Evolutionary conservation across 2,113 vertebrate genomes (phyloP), one percentile per base, ranked within the genome.

Genomic region (Epinephelus moara): DNA sequence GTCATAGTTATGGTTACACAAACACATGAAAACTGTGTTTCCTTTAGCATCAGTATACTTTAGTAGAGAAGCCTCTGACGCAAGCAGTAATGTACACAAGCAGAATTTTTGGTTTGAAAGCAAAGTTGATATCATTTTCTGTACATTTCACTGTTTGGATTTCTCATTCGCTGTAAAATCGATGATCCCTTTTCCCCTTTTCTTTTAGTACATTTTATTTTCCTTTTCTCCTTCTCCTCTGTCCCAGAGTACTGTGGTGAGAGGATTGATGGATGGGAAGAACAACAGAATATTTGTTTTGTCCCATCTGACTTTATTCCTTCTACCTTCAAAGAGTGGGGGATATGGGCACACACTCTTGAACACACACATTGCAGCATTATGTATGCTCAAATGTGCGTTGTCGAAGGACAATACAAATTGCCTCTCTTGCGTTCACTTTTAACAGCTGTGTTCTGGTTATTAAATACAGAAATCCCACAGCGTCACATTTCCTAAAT

Each of bases 191-290:
- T 9, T 50, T 45, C 42, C 8, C 8, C 11, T 45, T 45, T 45
- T 45, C 9, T 45, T 45, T 45, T 45, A 11, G 42, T 45, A 45
- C n/a, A 19, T 52, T 70, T 23, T 5, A 18, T 23, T 57, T 4
- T 37, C 5, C 19, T 18, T 49, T 3, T 37, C 10, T 37, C 27
- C 27, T 2, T n/a, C 27, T 21, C 19, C 17, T 52, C 25, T 50
- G 21, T 63, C 42, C 7, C 21, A 27, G 67, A 30, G 8, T 69
- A 37, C 33, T 60, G 25, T 50, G 27, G 49, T 25, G 49, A 47
- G 70, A 55, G 12, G 13, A 33, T 50, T 84, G 83, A 89, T 88
- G 66, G 68, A 85, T 85, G 64, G 50, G 49, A 66, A 69, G 67
- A 53, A 75, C 15, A 77, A 45, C 42, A 23, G 62, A 52, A 17